Conservation (phyloP, 2,888 invertebrate species). For the Aphodius granarius region DNA sequence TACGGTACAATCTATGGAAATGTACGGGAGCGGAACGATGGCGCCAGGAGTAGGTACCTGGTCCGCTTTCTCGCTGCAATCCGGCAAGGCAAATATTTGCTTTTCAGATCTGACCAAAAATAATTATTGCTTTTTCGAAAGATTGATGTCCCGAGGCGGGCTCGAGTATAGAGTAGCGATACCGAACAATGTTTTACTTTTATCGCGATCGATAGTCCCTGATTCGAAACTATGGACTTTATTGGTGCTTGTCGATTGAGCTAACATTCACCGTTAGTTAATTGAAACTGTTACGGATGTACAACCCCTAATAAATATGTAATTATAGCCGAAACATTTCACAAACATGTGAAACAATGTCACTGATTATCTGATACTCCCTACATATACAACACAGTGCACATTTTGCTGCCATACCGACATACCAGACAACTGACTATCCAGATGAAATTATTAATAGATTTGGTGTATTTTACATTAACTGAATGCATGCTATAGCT, state of each 20-base stretch:
- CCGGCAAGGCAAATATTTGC: conserved; percentile 5
- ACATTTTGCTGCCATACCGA: too few relatives aligned
- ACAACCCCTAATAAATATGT: too few relatives aligned
- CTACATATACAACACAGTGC: too few relatives aligned
- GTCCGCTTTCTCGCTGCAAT: background rate
- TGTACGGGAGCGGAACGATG: background rate
- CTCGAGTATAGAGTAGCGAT: background rate
- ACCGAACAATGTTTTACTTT: background rate
- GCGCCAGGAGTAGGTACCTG: background rate
- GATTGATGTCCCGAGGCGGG: conserved; percentile 7
- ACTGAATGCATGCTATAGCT: too few relatives aligned
- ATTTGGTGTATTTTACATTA: too few relatives aligned
- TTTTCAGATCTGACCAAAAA: conserved; percentile 7
- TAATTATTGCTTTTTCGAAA: conserved; percentile 13
- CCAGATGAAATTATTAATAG: too few relatives aligned
- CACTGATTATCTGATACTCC: too few relatives aligned
- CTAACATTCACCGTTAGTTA: background rate
- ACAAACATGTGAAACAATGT: too few relatives aligned
- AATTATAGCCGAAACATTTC: too few relatives aligned
- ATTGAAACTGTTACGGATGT: too few relatives aligned
- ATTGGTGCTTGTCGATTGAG: background rate
- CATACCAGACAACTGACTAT: too few relatives aligned
- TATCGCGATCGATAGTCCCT: background rate
- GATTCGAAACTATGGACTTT: background rate
- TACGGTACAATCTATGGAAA: background rate